Evolutionary conservation across 1,140 invertebrate genomes (phyloP).

Genomic region (Latrodectus geometricus): DNA sequence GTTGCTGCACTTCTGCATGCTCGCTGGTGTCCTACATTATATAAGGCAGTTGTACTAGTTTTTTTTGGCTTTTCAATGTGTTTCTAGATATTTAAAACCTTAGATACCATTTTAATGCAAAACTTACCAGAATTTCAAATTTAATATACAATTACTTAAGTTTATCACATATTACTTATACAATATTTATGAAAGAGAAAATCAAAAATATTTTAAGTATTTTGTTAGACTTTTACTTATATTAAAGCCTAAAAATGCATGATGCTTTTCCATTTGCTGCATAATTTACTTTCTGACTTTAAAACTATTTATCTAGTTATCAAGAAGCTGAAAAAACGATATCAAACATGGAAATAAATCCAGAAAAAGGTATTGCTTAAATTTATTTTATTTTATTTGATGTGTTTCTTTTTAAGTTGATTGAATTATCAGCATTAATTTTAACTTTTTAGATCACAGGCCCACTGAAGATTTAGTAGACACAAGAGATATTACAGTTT

Average conservation of each 20-base stretch:
- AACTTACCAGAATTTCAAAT: too few species aligned
- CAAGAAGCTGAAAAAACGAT: slow-evolving; percentile 67
- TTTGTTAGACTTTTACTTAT: too few species aligned
- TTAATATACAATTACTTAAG: too few species aligned
- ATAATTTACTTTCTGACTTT: too few species aligned
- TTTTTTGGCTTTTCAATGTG: neutral
- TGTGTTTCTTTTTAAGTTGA: neutral
- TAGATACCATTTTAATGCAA: too few species aligned
- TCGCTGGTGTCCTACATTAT: neutral
- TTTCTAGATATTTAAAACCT: neutral
- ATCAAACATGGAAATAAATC: slow-evolving; percentile 73
- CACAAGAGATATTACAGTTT: slow-evolving; percentile 37
- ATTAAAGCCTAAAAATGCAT: too few species aligned
- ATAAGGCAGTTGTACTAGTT: neutral
- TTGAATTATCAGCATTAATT: neutral
- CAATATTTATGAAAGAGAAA: too few species aligned
- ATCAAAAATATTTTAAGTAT: too few species aligned
- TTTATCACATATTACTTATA: too few species aligned
- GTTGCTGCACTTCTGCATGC: neutral
- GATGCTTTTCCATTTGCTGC: too few species aligned
- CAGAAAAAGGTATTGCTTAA: slow-evolving; percentile 67
- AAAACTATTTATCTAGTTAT: slow-evolving; percentile 65
- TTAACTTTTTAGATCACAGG: slow-evolving; percentile 47
- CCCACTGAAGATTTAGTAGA: slow-evolving; percentile 50
- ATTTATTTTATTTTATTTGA: neutral